Conservation (phyloP, 2,113 vertebrate genomes). For the Apteryx mantelli region DNA sequence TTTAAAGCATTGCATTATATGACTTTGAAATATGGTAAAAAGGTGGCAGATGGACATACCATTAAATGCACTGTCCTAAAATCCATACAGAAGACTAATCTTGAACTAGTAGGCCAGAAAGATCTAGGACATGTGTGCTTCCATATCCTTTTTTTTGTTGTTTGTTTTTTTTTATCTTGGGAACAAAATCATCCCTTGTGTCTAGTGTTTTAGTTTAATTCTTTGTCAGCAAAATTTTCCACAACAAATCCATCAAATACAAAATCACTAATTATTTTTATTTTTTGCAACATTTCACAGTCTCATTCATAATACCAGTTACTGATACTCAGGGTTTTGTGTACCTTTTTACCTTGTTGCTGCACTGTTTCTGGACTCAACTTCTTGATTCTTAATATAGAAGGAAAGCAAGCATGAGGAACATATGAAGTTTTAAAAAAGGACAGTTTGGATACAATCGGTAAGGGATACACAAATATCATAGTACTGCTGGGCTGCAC, state of each 20-base stretch:
- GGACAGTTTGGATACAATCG: background rate
- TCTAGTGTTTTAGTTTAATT: background rate
- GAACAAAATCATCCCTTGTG: background rate
- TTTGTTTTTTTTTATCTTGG: background rate
- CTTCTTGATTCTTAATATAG: background rate
- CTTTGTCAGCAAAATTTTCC: background rate
- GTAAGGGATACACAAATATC: background rate
- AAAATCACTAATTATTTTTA: background rate
- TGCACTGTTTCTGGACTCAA: background rate
- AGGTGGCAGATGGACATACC: background rate
- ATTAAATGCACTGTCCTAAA: background rate
- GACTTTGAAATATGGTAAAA: background rate
- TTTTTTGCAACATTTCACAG: background rate
- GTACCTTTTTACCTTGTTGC: background rate
- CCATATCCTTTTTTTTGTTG: background rate
- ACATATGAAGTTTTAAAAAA: background rate
- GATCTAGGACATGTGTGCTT: background rate
- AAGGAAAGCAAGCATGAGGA: rapidly evolving
- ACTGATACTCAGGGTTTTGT: background rate
- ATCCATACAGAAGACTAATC: background rate
- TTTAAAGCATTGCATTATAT: background rate
- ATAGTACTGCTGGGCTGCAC: background rate
- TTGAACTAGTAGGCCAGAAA: background rate
- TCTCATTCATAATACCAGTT: background rate
- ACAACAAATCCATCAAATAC: background rate